Evolutionary conservation across 2,797 vertebrate species (phyloP), one percentile per base, ranked within the genome.

Genomic region (Hydrophis major): DNA sequence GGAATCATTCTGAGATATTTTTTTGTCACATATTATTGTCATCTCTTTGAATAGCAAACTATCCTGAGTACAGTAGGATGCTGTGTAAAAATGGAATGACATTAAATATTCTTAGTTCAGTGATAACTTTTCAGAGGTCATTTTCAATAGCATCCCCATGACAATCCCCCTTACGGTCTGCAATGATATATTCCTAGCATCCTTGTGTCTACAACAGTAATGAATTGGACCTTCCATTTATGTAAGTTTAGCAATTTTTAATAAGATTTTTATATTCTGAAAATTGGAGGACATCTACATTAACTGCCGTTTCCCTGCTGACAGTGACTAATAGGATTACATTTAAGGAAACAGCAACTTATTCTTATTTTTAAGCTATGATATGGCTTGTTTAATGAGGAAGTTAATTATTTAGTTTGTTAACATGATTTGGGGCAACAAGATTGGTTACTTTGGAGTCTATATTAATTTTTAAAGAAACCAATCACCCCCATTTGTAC

Each of bases 401-500:
- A 96, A 96, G 74, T 93, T 16, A 95, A 47, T 69, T 95, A 59
- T 95, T 96, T 94, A n/a, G 94, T 93, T 56, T 94, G 95, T 96
- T 96, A 95, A 92, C 94, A 92, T 28, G 91, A 94, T 94, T 96
- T 94, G 95, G 94, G 20, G 94, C 94, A 95, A 94, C 90, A 89
- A 95, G 91, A 96, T 94, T 10, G 0, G 6, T 95, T 97, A 95
- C 93, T 95, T 95, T 97, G 97, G 94, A 94, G 95, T 94, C 93
- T 95, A 95, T 93, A 94, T 97, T 96, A 95, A 95, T 74, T 83
- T 83, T 83, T 83, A 96, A 95, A 83, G 95, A 95, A 63, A 69
- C 94, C 57, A 95, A 89, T 93, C 86, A 97, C 94, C 97, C 78
- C 95, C 95, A 97, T 97, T 97, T 97, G 96, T 97, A 47, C 8